Evolutionary conservation across 2,888 invertebrate genomes (phyloP), one percentile per base, ranked within the genome.

Genomic region (Tachina fera): DNA sequence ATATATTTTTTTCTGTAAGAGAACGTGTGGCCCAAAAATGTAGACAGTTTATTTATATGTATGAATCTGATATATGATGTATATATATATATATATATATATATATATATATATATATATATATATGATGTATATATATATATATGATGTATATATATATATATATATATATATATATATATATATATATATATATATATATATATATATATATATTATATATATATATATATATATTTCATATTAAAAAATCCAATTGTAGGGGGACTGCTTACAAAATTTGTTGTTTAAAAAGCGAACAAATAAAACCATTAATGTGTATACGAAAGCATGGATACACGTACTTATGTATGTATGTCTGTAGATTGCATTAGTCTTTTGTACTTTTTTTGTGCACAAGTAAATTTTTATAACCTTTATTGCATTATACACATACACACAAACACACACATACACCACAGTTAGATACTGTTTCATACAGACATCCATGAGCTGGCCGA

Each of bases 341-440:
- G 31, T 31, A 31, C 6, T 5, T 31, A 31, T 31, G 31, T 6
- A 31, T 31, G 16, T 67, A 49, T 19, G 47, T 43, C 31, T 58
- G 58, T 13, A 53, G 31, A 53, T 79, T 45, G 43, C 16, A 51
- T 49, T 22, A 63, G 41, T 68, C 39, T 67, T 31, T 47, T 61
- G 49, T 75, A 41, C 61, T 16, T 43, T 74, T 22, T 74, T 51
- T 72, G 51, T 63, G 11, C 43, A 22, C 31, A 16, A 80, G 61
- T 81, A 22, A 77, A 63, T 82, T 81, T 78, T 74, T 72, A 56
- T 63, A 82, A 72, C 41, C 56, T 70, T 72, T 71, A n/a, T 53
- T 51, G 53, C 77, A 47, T 53, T 53, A 74, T 22, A 22, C 53
- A 65, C 53, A 70, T 31, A 63, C 41, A 31, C 60, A 19, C 16